Conservation (phyloP, 1,140 invertebrate genomes). For the Dysdera silvatica region DNA sequence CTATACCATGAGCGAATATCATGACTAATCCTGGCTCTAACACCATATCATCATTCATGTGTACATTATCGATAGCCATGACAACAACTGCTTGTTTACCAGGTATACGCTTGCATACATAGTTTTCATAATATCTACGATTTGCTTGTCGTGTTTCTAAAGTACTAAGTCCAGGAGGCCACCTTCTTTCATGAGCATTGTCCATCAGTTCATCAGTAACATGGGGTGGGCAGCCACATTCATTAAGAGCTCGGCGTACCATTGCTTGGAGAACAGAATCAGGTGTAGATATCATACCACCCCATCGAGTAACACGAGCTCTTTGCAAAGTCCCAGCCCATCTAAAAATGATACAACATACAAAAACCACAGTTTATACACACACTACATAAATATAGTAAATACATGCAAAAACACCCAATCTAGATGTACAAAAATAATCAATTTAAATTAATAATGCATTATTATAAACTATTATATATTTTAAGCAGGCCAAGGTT, state of each 20-base stretch:
- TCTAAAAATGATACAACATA: slow-evolving; percentile 40
- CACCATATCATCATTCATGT: slow-evolving; percentile 92
- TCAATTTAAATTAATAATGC: too few species aligned
- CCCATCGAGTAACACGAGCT: slow-evolving; percentile 87
- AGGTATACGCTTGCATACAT: slow-evolving; percentile 85
- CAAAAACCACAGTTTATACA: neutral
- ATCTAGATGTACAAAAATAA: too few species aligned
- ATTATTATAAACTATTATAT: too few species aligned
- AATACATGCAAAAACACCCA: neutral
- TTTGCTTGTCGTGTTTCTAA: slow-evolving; percentile 84
- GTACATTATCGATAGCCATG: slow-evolving; percentile 84
- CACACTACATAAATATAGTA: neutral
- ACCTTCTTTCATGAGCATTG: slow-evolving; percentile 88
- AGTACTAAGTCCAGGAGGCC: slow-evolving; percentile 85
- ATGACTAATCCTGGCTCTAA: slow-evolving; percentile 93
- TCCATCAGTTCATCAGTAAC: slow-evolving; percentile 92
- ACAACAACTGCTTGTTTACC: slow-evolving; percentile 73
- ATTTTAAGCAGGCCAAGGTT: too few species aligned
- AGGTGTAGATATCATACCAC: slow-evolving; percentile 94
- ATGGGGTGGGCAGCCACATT: slow-evolving; percentile 83
- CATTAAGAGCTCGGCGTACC: slow-evolving; percentile 82
- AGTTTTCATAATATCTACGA: slow-evolving; percentile 83
- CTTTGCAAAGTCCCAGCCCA: slow-evolving; percentile 77
- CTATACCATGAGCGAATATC: slow-evolving; percentile 97
- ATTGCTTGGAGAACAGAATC: slow-evolving; percentile 82